Evolutionary conservation across 2,888 invertebrate genomes (phyloP), one percentile per base, ranked within the genome.

Genomic region (Ophion costatus): DNA sequence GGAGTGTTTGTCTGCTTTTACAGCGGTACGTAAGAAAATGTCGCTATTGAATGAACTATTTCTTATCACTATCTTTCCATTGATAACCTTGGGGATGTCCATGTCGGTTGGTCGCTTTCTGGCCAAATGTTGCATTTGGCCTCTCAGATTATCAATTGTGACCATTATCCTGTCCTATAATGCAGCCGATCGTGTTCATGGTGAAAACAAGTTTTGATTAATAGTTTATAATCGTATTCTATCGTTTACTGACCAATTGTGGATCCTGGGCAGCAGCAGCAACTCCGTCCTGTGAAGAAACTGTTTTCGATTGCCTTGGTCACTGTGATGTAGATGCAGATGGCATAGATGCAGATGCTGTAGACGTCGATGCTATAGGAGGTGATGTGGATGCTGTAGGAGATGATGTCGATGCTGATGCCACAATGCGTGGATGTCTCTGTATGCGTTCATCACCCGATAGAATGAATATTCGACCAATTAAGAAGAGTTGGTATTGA

Each of bases 1-100:
- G 17, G 64, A 64, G 33, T n/a, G 64, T 38, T 64, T 64, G 64
- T 64, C 64, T 17, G 64, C 64, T 64, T 64, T 64, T 64, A 64
- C 2, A 64, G 64, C 64, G 33, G n/a, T 64, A 33, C 64, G 64
- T 29, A 38, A 29, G 24, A 64, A 64, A 64, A 64, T 64, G n/a
- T 38, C 33, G 64, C 38, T 64, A 64, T 64, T 17, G n/a, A 64
- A 64, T 17, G 64, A 64, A 64, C 38, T 33, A 33, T 64, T 64
- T n/a, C 64, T 14, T 38, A 64, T 64, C 33, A 38, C 24, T 38
- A 64, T 64, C 38, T 64, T 64, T 38, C 64, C 64, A n/a, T 64
- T 33, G 38, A 64, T 38, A 38, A 33, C 33, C 64, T 64, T n/a
- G 17, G 64, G 64, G 38, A 64, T 33, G 4, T 29, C 29, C 29